phyloP scores from a whole-genome alignment of 2,113 vertebrate species.

The Rhineura floridana region DNA sequence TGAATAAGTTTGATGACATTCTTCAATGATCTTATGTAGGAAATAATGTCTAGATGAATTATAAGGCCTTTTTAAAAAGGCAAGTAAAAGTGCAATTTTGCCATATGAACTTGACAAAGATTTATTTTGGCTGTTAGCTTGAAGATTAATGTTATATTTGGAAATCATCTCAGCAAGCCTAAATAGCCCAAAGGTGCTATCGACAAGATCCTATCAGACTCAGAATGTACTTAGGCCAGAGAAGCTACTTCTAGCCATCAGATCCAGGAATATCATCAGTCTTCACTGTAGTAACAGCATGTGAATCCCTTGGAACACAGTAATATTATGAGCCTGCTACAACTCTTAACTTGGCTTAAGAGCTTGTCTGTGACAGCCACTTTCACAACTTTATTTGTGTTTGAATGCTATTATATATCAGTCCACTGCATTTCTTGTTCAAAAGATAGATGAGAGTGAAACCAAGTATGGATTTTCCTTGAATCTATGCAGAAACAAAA shows the following conservation, averaged over 20 bases:
- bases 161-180: slow-evolving; percentile 45
- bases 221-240: slow-evolving; percentile 45
- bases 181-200: slow-evolving; percentile 58
- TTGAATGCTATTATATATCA: not conserved
- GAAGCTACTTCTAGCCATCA: slow-evolving; percentile 51
- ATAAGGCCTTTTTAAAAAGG: not conserved
- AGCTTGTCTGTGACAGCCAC: slow-evolving; percentile 30
- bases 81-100: not conserved
- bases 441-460: not conserved
- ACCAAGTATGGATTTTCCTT: not conserved
- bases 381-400: slow-evolving; percentile 15
- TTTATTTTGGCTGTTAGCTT: slow-evolving; percentile 26
- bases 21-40: not conserved
- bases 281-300: slow-evolving; percentile 49
- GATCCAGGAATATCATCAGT: slow-evolving; percentile 60
- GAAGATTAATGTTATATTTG: slow-evolving; percentile 53
- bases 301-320: slow-evolving; percentile 35
- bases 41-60: not conserved
- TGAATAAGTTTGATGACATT: not conserved
- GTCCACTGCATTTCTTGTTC: not conserved
- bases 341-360: slow-evolving; percentile 41
- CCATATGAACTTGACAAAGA: slow-evolving; percentile 25
- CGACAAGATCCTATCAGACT: slow-evolving; percentile 52
- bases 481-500: slow-evolving; percentile 4
- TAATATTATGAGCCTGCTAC: slow-evolving; percentile 37